phyloP scores from a whole-genome alignment of 2,888 invertebrate species.

The Falcaria lacertinaria region DNA sequence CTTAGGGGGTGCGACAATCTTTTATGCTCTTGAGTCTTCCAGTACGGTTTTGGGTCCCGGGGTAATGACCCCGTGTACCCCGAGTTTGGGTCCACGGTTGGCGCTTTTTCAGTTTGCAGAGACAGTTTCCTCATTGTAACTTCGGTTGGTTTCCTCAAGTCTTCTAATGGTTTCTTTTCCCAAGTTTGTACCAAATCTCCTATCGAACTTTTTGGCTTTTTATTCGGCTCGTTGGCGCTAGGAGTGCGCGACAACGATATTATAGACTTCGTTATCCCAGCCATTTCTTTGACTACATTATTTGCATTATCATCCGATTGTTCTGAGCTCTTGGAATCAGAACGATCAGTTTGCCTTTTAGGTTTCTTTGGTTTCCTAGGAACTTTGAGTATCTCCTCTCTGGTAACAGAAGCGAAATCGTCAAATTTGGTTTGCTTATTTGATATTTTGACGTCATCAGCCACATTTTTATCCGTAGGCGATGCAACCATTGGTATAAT shows the following conservation, averaged over 20 bases:
- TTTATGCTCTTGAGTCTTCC: slow-evolving; percentile 72
- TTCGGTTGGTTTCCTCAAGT: slow-evolving; percentile 19
- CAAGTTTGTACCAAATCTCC: slow-evolving; percentile 45
- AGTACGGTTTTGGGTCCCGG: slow-evolving; percentile 55
- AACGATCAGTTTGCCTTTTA: slow-evolving; percentile 24
- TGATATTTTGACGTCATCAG: slow-evolving; percentile 66
- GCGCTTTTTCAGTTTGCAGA: slow-evolving; percentile 45
- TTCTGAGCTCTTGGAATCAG: background rate
- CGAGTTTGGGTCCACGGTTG: slow-evolving; percentile 40
- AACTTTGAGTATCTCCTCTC: slow-evolving; percentile 64
- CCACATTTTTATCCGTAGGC: slow-evolving; percentile 47
- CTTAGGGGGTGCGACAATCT: slow-evolving; percentile 65
- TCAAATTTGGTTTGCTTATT: slow-evolving; percentile 36
- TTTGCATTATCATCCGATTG: slow-evolving; percentile 4
- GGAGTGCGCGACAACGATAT: slow-evolving; percentile 63
- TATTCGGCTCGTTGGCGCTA: slow-evolving; percentile 48
- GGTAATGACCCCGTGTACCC: slow-evolving; percentile 61
- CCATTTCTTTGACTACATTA: slow-evolving; percentile 38
- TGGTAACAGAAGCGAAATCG: slow-evolving; percentile 44
- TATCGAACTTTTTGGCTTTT: slow-evolving; percentile 33
- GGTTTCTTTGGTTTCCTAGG: slow-evolving; percentile 63
- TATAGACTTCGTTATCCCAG: slow-evolving; percentile 53
- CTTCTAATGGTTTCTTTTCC: slow-evolving; percentile 37
- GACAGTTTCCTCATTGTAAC: slow-evolving; percentile 48
- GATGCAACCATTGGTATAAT: slow-evolving; percentile 21